These are phyloP conservation scores for Merops nubicus DNA, from an alignment of 2,113 vertebrate genomes.

Conservation along the genomic window DNA sequence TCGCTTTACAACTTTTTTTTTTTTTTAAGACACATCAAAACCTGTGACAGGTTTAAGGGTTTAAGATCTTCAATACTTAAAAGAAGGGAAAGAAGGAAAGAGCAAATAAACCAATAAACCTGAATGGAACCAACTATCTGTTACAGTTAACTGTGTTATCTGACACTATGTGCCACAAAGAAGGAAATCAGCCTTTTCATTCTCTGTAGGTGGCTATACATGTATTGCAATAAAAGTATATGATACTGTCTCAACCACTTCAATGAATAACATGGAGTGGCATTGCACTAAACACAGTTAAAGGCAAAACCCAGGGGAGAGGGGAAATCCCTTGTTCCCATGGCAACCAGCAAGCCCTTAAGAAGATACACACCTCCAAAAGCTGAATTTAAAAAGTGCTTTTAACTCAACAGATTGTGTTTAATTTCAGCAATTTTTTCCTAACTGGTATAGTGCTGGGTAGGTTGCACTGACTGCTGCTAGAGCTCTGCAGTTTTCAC, in stretches of 20 bases:
- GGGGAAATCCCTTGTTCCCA: constrained; percentile 65
- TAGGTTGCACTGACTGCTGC: neutral
- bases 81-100: constrained; percentile 22
- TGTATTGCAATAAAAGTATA: neutral
- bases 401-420: constrained; percentile 18
- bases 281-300: constrained; percentile 38
- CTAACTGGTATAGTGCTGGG: neutral
- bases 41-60: constrained; percentile 26
- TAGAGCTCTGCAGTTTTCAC: neutral
- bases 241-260: constrained; percentile 42
- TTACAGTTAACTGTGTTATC: constrained; percentile 52
- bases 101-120: constrained; percentile 54
- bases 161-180: constrained; percentile 22
- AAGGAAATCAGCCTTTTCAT: constrained; percentile 40
- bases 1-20: constrained; percentile 51
- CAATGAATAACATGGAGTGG: constrained; percentile 14
- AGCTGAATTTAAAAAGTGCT: neutral
- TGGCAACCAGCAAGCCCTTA: constrained; percentile 63
- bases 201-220: constrained; percentile 37
- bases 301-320: constrained; percentile 47
- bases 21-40: constrained; percentile 72
- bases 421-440: neutral
- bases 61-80: constrained; percentile 46
- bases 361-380: neutral
- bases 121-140: constrained; percentile 56